A percentile compares a stretch with the other conserved stretches of the same genome.
Conservation (phyloP, 2,888 invertebrate species). For the Sericinus montela region DNA sequence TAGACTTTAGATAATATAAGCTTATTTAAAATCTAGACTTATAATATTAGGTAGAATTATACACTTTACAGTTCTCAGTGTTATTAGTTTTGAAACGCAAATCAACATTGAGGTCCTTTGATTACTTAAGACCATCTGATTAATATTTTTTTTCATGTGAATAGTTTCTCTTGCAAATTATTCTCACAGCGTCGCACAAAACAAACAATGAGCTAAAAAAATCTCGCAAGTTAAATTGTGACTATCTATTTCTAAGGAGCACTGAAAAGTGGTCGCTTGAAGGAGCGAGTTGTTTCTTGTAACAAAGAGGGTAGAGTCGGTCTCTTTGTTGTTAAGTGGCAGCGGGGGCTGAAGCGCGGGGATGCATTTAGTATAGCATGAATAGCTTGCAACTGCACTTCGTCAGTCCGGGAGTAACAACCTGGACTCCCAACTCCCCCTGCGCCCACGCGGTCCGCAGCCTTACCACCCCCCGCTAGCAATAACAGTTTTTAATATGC, state of each 20-base stretch:
- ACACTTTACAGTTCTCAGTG: too few relatives aligned
- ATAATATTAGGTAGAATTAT: too few relatives aligned
- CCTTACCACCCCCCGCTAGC: constrained; percentile 40
- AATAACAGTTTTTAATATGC: constrained; percentile 26
- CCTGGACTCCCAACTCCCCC: constrained; percentile 56
- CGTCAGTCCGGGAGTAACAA: constrained; percentile 73
- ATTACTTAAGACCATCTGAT: too few relatives aligned
- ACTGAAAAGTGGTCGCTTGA: constrained; percentile 59
- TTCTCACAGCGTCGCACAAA: background rate
- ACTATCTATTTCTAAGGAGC: constrained; percentile 48
- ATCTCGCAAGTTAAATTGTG: constrained; percentile 32
- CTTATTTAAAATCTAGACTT: too few relatives aligned
- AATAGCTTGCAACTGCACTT: constrained; percentile 75
- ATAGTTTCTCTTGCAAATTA: background rate
- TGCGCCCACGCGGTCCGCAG: constrained; percentile 33
- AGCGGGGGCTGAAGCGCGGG: constrained; percentile 44
- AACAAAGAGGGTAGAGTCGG: constrained; percentile 74
- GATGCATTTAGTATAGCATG: constrained; percentile 69
- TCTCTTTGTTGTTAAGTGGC: constrained; percentile 77
- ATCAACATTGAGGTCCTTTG: too few relatives aligned
- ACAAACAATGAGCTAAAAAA: constrained; percentile 2
- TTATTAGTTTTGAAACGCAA: too few relatives aligned
- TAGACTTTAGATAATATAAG: too few relatives aligned
- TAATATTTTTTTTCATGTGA: too few relatives aligned
- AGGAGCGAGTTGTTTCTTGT: constrained; percentile 68